Conservation (phyloP, 2,113 vertebrate species). For the Sander lucioperca region DNA sequence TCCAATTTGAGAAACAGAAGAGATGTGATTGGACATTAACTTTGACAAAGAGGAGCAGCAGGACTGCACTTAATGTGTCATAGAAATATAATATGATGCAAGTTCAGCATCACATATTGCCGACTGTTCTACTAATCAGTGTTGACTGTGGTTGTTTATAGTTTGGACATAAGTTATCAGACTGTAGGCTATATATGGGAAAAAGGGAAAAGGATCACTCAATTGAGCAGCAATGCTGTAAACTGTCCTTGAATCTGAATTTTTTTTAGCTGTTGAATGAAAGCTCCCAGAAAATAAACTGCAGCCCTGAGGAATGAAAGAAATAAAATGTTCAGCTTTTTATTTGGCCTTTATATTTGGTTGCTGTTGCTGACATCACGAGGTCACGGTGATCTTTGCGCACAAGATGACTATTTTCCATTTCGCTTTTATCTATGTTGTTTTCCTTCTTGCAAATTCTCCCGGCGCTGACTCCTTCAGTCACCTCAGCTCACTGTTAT, state of each 20-base stretch:
- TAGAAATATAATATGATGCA: neutral
- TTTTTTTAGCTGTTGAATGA: conserved; percentile 40
- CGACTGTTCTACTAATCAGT: neutral
- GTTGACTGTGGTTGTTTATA: neutral
- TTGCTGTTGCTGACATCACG: conserved; percentile 24
- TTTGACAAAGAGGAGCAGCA: neutral
- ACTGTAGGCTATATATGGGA: neutral
- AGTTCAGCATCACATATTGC: neutral
- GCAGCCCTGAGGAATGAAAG: conserved; percentile 29
- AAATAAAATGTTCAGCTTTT: conserved; percentile 33
- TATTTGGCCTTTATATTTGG: conserved; percentile 28
- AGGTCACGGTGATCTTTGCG: conserved; percentile 52
- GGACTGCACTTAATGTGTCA: too few species aligned
- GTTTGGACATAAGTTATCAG: neutral
- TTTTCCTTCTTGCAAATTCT: conserved; percentile 46
- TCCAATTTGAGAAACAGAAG: neutral
- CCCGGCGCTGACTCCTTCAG: conserved; percentile 15
- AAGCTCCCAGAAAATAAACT: conserved; percentile 30
- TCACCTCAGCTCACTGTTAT: conserved; percentile 54
- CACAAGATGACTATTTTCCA: conserved; percentile 62
- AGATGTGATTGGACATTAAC: neutral
- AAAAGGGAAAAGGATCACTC: neutral
- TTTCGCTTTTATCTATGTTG: conserved; percentile 61
- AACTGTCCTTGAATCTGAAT: conserved; percentile 47
- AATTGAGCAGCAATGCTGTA: neutral